Evolutionary conservation across 2,797 vertebrate species (phyloP).

Genomic region (Siniperca obscura): DNA sequence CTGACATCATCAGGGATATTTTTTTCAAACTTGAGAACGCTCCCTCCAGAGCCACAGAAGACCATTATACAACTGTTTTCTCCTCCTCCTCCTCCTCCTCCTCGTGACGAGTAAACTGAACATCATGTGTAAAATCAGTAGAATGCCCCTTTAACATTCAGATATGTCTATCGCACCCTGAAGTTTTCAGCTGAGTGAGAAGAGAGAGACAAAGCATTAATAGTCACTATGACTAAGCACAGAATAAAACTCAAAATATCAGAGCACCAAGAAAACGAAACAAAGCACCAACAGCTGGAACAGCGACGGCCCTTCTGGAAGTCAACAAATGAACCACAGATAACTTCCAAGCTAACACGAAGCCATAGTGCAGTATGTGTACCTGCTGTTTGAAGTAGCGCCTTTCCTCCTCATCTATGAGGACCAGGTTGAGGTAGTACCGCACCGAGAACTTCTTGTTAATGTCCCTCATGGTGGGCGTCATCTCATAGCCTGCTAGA

Average conservation of each 20-base stretch:
- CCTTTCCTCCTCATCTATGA: slow-evolving; percentile 96
- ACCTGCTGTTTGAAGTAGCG: slow-evolving; percentile 99
- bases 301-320: not conserved
- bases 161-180: not conserved
- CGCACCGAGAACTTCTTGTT: slow-evolving; percentile 99
- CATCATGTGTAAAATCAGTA: not conserved
- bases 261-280: not conserved
- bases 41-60: not conserved
- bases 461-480: slow-evolving; percentile 96
- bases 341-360: not conserved
- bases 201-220: not conserved
- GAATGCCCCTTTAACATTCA: not conserved
- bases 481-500: slow-evolving; percentile 95
- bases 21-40: not conserved
- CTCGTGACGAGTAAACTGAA: not conserved
- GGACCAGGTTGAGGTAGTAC: slow-evolving; percentile 98
- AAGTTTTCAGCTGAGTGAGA: not conserved
- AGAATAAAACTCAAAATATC: not conserved
- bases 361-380: not conserved
- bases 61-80: not conserved
- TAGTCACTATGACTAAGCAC: not conserved
- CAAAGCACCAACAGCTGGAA: not conserved
- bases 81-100: not conserved
- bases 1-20: not conserved
- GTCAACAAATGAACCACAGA: not conserved